Base-by-base conservation (phyloP, 1,140 invertebrate species). In the Tribolium castaneum region DNA sequence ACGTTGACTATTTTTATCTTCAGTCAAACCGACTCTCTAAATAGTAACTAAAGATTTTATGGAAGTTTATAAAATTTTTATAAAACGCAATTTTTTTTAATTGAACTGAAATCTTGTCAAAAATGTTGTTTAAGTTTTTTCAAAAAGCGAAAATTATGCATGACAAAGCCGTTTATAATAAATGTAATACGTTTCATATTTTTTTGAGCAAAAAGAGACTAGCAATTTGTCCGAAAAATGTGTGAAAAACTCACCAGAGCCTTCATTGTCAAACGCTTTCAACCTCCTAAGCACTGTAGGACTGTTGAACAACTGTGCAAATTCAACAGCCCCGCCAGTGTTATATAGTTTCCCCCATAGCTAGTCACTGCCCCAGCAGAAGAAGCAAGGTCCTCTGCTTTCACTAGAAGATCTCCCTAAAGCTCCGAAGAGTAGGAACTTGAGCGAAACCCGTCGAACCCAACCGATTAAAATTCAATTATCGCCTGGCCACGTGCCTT, bases 351-450 rank as follows among this genome's bases (percentile, higher is more conserved):
- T 77, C 83, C 84, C 82, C 83, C 83, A 80, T 80, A 75, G 72
- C 77, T 54, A 50, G 14, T 56, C 34, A 59, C 25, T 77, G 77
- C 81, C 81, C 80, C 82, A 82, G 81, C 81, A 78, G 81, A 83
- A 82, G 82, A 83, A 3, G 82, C 85, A 86, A 86, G 84, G 85
- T 86, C 82, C 84, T 66, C 59, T 35, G 59, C 85, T 85, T 86
- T 86, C 84, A 85, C 85, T 75, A 50, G 52, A 75, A 59, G 35
- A 35, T 54, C 30, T 75, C 72, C 50, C 71, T 34, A 73, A 73
- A 51, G 49, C 71, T 73, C 52, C 14, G 45, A 71, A n/a, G 13
- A 49, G 12, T 9, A 50, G 10, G 6, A 45, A 71, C 12, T 49
- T 30, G 30, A 71, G 10, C 70, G 34, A 19, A 10, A 19, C 9